Evolutionary conservation across 2,888 invertebrate species (phyloP), one percentile per base, ranked within the genome.

Genomic region (Trissolcus brochymenae): DNA sequence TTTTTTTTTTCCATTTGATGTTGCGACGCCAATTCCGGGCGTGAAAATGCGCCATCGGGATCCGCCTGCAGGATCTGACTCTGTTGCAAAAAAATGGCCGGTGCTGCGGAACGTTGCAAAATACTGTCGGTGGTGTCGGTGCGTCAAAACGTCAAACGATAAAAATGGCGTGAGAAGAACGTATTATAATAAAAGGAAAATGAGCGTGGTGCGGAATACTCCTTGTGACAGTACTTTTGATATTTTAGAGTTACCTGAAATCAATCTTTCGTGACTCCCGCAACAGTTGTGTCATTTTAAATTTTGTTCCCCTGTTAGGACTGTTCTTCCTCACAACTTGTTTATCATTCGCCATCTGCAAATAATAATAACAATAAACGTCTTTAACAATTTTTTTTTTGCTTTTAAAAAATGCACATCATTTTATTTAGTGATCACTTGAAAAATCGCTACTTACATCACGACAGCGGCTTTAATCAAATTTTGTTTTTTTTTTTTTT

Each of bases 281-380:
- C 66, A 61, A 71, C 66, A 71, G 71, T 55, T 49, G 70, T 65
- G 35, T 76, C 66, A 76, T 66, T 76, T 76, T 76, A 76, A 76
- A 70, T 76, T 76, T 76, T 76, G 70, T 76, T 70, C 76, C 66
- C 66, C 76, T 53, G 40, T 75, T 75, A 46, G 76, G 35, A 35
- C 35, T 35, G 35, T 35, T 66, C 76, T 70, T 65, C 76, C 67
- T 57, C 67, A 16, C 72, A 65, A 76, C 76, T 72, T 76, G 71
- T 67, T 60, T 76, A 72, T 71, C 65, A 46, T 76, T 76, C 76
- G 71, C 71, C 76, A 76, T 76, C 76, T 76, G 76, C 76, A 76
- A 76, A 76, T 71, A 76, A 76, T 67, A 76, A 76, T 64, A 72
- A 76, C 67, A 76, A 76, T 72, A 76, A 76, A 76, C 71, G 71